A percentile compares a stretch with the other conserved stretches of the same genome.
Evolutionary conservation across 2,797 vertebrate species (phyloP).

Genomic region (Poliocrania exsul): DNA sequence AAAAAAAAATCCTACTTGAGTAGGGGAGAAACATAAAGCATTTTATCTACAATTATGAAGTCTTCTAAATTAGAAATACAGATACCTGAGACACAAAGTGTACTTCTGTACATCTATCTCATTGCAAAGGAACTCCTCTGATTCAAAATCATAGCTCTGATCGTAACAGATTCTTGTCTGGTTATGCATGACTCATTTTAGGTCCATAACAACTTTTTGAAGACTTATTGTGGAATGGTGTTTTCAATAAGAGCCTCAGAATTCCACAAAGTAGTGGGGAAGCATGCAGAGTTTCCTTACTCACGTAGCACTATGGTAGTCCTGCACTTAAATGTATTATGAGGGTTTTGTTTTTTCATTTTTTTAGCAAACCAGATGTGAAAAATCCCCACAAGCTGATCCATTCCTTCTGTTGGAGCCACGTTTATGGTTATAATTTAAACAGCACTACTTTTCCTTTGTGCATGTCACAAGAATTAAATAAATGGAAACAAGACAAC

Average conservation of each 20-base stretch:
- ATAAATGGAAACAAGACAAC: not conserved
- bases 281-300: not conserved
- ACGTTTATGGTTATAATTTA: not conserved
- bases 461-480: not conserved
- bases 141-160: not conserved
- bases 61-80: not conserved
- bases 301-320: fast-evolving
- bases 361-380: not conserved
- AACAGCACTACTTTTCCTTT: not conserved
- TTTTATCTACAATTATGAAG: not conserved
- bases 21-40: not conserved
- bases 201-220: not conserved
- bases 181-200: not conserved
- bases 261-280: not conserved
- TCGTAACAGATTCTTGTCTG: not conserved
- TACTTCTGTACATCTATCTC: not conserved
- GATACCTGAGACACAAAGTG: not conserved
- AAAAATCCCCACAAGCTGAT: not conserved
- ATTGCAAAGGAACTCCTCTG: not conserved
- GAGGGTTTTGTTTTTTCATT: not conserved
- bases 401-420: not conserved
- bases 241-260: not conserved
- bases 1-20: not conserved
- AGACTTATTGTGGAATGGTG: not conserved
- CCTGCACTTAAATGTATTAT: not conserved